These are phyloP conservation scores for Ascaphus truei DNA, from an alignment of 2,113 vertebrate genomes.

Conservation along the genomic window DNA sequence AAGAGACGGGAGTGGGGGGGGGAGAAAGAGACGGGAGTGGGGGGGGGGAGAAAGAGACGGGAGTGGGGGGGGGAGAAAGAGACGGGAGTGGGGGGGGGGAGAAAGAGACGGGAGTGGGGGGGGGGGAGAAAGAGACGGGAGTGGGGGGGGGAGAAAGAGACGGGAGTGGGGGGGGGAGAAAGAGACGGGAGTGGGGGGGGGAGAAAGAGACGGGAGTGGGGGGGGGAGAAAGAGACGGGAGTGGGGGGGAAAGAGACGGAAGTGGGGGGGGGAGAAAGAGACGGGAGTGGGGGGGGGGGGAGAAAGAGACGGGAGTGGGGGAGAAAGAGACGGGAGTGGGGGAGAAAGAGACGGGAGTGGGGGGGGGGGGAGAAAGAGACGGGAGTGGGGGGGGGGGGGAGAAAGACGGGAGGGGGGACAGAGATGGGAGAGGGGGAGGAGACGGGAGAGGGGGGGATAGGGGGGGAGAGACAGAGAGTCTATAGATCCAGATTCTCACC, in stretches of 20 bases:
- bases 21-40: background rate
- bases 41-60: background rate
- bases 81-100: background rate
- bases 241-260: background rate
- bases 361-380: background rate
- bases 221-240: background rate
- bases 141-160: background rate
- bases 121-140: background rate
- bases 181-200: background rate
- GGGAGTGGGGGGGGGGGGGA: background rate
- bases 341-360: background rate
- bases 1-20: background rate
- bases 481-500: constrained; percentile 59
- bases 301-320: background rate
- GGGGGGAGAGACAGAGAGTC: background rate
- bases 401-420: background rate
- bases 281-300: background rate
- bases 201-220: background rate
- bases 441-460: background rate
- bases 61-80: background rate
- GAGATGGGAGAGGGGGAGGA: background rate
- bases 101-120: background rate
- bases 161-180: background rate
- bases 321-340: background rate
- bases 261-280: background rate